Evolutionary conservation across 2,888 invertebrate species (phyloP), one percentile per base, ranked within the genome.

Genomic region (Allygus modestus): DNA sequence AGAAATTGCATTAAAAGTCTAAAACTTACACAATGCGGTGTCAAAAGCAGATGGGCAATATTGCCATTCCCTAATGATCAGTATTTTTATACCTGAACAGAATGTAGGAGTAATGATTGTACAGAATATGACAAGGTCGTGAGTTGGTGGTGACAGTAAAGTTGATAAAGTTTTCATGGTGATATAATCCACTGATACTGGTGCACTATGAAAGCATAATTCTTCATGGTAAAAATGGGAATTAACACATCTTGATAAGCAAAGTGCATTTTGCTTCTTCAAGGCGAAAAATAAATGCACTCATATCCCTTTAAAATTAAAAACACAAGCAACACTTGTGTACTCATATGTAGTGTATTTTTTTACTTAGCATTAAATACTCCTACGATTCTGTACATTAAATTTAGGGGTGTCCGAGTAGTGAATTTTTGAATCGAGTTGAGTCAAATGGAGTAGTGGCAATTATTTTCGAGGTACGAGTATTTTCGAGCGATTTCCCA

Each of bases 41-140:
- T 46, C 15, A 51, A 75, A 75, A 37, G 37, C 75, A 43, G 33
- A 12, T 46, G 17, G 12, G 17, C 12, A 15, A 46, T 9, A 11
- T 46, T 46, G 37, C 9, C 37, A 37, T 37, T 7, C 37, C 37
- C 46, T 15, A 15, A 23, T 54, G 54, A 54, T 54, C 20, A 5
- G 54, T 54, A 54, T n/a, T 54, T 54, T 9, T 54, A 54, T 54
- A 54, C 54, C 11, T 54, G n/a, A 46, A 54, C 51, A 11, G 15
- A 51, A 54, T 1, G 54, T 54, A 11, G 54, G 54, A 23, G 54
- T 54, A 23, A 54, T 54, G 54, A 54, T 23, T 54, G 23, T 54
- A 23, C 1, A 15, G 51, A 79, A 33, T 17, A 31, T 58, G 81
- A 81, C 54, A 81, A 61, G 61, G 81, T 31, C 54, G 43, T 58